These are phyloP conservation scores for Chloropsis cyanopogon DNA, from an alignment of 2,113 vertebrate genomes.

Conservation along the genomic window DNA sequence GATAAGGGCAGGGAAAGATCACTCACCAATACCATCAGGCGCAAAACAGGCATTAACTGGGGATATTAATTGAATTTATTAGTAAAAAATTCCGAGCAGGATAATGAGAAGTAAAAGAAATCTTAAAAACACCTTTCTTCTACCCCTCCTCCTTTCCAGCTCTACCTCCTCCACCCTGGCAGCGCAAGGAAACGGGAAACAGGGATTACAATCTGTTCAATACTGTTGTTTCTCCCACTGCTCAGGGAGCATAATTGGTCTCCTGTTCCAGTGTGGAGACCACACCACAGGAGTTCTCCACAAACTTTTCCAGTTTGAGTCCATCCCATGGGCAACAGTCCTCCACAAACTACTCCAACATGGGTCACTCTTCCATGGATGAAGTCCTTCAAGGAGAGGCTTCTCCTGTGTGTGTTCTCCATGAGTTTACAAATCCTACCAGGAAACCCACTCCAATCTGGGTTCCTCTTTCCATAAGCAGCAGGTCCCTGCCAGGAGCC, in stretches of 20 bases:
- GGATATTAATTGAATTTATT: background rate
- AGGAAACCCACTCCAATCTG: background rate
- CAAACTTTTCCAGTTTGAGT: background rate
- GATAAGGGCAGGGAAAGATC: background rate
- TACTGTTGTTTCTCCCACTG: background rate
- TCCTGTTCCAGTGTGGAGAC: background rate
- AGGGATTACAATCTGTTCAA: background rate
- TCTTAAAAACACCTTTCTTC: background rate
- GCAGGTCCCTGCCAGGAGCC: background rate
- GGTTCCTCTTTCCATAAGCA: too few species aligned
- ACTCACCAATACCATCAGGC: background rate
- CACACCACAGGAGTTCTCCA: background rate
- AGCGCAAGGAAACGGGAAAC: background rate
- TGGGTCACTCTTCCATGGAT: background rate
- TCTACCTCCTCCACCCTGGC: background rate
- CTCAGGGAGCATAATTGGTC: background rate
- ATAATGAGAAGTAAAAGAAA: background rate
- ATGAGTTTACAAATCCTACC: background rate
- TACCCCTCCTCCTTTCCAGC: background rate
- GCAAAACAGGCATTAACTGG: background rate
- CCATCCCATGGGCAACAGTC: background rate
- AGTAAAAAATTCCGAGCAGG: background rate
- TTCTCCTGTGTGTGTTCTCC: background rate
- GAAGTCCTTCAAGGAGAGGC: background rate
- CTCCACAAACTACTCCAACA: background rate